These are phyloP conservation scores for Spinus pinus DNA, from an alignment of 2,797 vertebrate species.

Conservation along the genomic window DNA sequence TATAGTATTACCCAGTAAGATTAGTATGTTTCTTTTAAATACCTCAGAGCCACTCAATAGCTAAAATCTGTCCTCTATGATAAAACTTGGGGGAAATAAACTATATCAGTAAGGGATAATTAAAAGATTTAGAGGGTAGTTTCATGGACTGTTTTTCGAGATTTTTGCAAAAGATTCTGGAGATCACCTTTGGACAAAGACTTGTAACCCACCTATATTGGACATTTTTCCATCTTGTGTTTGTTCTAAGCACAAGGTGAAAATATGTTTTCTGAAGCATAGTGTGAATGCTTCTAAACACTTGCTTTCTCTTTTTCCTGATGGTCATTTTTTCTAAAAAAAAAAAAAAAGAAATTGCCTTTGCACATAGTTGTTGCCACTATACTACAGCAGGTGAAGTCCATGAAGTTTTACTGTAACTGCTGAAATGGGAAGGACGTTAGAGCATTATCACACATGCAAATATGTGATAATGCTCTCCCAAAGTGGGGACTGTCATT, in stretches of 20 bases:
- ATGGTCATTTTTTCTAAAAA: neutral
- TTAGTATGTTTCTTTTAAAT: neutral
- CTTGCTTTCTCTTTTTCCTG: neutral
- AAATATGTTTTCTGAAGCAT: neutral
- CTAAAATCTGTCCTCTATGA: neutral
- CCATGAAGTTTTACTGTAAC: neutral
- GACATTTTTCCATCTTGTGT: neutral
- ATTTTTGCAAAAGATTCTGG: neutral
- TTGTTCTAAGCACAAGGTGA: neutral
- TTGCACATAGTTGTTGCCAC: neutral
- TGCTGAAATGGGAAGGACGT: neutral
- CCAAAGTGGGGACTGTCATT: neutral
- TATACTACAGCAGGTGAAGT: neutral
- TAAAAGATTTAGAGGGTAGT: neutral
- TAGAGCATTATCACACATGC: neutral
- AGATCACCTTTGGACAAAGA: neutral
- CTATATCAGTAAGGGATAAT: neutral
- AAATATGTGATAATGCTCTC: neutral
- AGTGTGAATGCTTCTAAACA: neutral
- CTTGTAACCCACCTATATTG: fast-evolving
- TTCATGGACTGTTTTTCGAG: neutral
- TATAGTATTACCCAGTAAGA: neutral
- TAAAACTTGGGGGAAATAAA: neutral
- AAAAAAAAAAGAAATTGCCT: neutral
- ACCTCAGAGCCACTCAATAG: neutral